Evolutionary conservation across 2,797 vertebrate species (phyloP), one percentile per base, ranked within the genome.

Genomic region (Rhynchonycteris naso): DNA sequence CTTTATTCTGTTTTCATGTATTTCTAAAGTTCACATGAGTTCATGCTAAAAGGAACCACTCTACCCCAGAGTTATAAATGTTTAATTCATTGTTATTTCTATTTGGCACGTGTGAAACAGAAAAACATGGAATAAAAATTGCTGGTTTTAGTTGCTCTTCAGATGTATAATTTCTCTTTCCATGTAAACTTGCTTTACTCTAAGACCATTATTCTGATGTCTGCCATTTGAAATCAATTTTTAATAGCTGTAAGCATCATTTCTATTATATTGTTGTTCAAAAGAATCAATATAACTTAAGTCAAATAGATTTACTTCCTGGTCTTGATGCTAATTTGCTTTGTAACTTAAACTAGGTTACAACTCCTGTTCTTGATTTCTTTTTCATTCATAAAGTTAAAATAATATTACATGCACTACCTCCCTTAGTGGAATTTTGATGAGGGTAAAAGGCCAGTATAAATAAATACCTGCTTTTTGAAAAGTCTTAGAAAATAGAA

Each of bases 331-430:
- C 33, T 89, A 88, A 85, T 4, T 78, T 92, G 33, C 9, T 18
- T 21, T 92, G 43, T 81, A 26, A 88, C 4, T 56, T 85, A 7
- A 10, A 79, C 28, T 61, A 74, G 74, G 30, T 7, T 63, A 4
- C 7, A 90, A 82, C 75, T 65, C 0, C 11, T 88, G 88, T 61
- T 21, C 9, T 47, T 75, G 58, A 66, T 86, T 91, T 65, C 28
- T 92, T n/a, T 22, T 66, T 91, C n/a, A 61, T 22, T 90, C 8
- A 76, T 16, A 87, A 91, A 71, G 69, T 28, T 80, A 59, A 91
- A 76, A 38, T 78, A 59, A 94, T 89, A 66, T 47, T 47, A 75
- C 26, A 7, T 66, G 0, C 43, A 87, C 9, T 65, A 63, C 15
- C 14, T 68, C 58, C 13, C 19, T 94, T 28, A 54, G n/a, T 95